phyloP scores from a whole-genome alignment of 2,113 vertebrate genomes.

The Craseonycteris thonglongyai region DNA sequence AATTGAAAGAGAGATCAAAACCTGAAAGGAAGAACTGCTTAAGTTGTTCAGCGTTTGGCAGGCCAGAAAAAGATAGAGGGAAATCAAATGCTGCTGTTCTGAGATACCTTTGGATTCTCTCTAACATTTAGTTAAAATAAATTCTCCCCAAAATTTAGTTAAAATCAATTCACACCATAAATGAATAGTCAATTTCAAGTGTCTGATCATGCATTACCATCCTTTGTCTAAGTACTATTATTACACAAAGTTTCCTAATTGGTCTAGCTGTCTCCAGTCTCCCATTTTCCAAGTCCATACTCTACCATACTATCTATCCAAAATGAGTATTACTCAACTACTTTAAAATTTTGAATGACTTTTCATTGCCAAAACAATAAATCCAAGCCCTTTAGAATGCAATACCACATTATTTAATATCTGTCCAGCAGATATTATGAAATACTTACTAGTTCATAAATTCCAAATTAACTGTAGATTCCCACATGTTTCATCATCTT shows the following conservation, averaged over 20 bases:
- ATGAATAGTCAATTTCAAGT: not conserved
- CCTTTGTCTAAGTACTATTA: not conserved
- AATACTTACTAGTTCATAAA: not conserved
- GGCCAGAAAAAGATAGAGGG: not conserved
- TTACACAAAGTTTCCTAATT: not conserved
- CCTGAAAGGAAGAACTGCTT: not conserved
- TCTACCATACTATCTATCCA: not conserved
- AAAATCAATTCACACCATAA: not conserved
- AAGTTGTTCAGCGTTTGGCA: not conserved
- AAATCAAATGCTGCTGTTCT: not conserved
- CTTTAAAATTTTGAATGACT: not conserved
- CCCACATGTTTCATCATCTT: not conserved
- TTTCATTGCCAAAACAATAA: not conserved
- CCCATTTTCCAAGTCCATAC: not conserved
- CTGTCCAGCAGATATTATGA: too few species aligned
- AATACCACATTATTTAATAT: not conserved
- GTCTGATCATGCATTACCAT: not conserved
- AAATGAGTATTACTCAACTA: not conserved
- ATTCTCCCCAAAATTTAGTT: not conserved
- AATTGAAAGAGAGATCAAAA: not conserved
- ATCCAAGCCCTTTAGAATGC: not conserved
- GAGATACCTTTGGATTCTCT: not conserved
- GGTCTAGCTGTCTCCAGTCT: not conserved
- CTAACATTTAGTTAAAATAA: not conserved
- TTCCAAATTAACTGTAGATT: not conserved